These are phyloP conservation scores for Agelas oroides DNA, from an alignment of 37 sponge, comb jelly and placozoan species.

Conservation along the genomic window DNA sequence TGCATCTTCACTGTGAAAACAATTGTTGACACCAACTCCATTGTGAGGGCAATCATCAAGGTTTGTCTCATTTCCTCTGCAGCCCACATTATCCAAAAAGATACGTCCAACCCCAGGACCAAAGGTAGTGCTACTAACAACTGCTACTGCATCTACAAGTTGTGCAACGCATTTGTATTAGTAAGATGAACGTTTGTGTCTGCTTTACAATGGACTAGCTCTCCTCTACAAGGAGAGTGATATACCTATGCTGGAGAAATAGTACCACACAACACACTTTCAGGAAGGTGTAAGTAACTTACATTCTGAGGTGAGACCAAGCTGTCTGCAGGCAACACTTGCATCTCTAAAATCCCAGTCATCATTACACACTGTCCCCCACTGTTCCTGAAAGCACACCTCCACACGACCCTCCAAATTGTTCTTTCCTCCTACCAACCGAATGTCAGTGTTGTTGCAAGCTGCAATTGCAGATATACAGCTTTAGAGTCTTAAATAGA, in stretches of 20 bases:
- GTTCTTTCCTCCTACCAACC: background rate
- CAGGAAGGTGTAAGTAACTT: too few relatives aligned
- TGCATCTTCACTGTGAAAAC: constrained; percentile 41
- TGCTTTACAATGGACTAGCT: too few relatives aligned
- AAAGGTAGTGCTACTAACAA: background rate
- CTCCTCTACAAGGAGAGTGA: too few relatives aligned
- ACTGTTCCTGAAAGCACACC: constrained; percentile 24
- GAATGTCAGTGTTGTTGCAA: background rate
- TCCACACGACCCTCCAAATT: constrained; percentile 33
- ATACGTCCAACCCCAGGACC: constrained; percentile 21
- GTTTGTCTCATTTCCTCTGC: constrained; percentile 29
- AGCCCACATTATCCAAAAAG: constrained; percentile 1
- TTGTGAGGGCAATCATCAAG: constrained; percentile 5
- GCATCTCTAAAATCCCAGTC: constrained; percentile 27
- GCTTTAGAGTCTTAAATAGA: too few relatives aligned
- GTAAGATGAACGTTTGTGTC: too few relatives aligned
- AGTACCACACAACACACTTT: too few relatives aligned
- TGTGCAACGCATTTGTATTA: too few relatives aligned
- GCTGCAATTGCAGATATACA: too few relatives aligned
- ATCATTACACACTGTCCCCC: constrained; percentile 68
- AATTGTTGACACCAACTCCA: background rate
- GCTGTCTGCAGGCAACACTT: constrained; percentile 18
- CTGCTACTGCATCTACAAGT: too few relatives aligned
- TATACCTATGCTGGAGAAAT: too few relatives aligned
- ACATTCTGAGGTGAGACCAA: background rate